These are phyloP conservation scores for Gonatopus flavifemur DNA, from an alignment of 1,140 invertebrate genomes.

Conservation along the genomic window DNA sequence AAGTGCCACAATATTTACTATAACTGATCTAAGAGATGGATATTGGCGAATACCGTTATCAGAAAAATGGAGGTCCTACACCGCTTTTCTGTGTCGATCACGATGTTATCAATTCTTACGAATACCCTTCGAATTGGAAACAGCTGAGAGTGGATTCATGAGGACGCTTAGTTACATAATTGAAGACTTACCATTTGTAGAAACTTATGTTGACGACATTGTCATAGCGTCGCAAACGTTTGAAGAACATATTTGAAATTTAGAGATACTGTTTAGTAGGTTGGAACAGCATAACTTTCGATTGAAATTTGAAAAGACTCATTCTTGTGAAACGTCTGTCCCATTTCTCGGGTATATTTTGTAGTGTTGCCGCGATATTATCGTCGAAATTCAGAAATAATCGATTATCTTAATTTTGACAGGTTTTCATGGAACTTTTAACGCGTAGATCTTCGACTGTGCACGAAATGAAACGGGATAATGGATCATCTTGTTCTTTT, in stretches of 20 bases:
- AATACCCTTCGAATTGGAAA: no score
- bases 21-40: slow-evolving; percentile 37
- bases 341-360: slow-evolving; percentile 3
- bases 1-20: slow-evolving; percentile 28
- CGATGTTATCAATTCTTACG: slow-evolving; percentile 38
- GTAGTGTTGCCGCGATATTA: no score
- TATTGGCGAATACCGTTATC: slow-evolving; percentile 44
- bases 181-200: slow-evolving; percentile 11
- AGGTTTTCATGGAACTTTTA: no score
- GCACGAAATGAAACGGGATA: no score
- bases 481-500: no score
- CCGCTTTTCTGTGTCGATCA: slow-evolving; percentile 37
- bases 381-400: no score
- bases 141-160: no score
- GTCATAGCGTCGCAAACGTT: slow-evolving; percentile 22
- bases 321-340: slow-evolving; percentile 4
- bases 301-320: not conserved
- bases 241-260: slow-evolving; percentile 24
- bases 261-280: slow-evolving; percentile 26
- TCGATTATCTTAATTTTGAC: no score
- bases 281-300: slow-evolving; percentile 16
- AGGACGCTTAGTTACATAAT: slow-evolving; percentile 3
- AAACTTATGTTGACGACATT: slow-evolving; percentile 27
- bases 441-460: no score
- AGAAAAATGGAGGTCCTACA: slow-evolving; percentile 25